Percentiles rank a stretch among this genome's conserved stretches.
These are phyloP conservation scores for Falcunculus frontatus DNA, from an alignment of 2,113 vertebrate genomes.

Conservation along the genomic window DNA sequence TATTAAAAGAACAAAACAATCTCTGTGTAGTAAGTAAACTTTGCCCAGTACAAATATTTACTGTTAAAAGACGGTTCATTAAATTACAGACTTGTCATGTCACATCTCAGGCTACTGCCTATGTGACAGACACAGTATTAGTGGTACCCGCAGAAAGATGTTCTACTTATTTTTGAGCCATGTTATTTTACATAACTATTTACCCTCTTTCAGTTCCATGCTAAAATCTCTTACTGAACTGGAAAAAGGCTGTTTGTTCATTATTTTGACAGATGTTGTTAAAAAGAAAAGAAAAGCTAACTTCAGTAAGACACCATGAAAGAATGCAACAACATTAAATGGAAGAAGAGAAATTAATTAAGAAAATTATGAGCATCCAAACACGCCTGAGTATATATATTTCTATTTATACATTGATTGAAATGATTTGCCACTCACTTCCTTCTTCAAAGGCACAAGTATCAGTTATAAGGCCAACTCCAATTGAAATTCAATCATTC, in stretches of 20 bases:
- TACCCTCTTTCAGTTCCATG: background rate
- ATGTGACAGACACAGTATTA: background rate
- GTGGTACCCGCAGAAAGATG: background rate
- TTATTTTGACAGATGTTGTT: conserved; percentile 1
- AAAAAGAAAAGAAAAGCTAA: background rate
- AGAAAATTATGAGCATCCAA: background rate
- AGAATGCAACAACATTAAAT: background rate
- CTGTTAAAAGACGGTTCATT: conserved; percentile 1
- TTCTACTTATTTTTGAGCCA: background rate
- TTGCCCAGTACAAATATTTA: conserved; percentile 32
- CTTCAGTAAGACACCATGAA: background rate
- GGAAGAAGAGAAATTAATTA: conserved; percentile 17
- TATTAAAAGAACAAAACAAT: conserved; percentile 26
- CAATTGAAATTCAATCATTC: background rate
- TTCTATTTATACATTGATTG: background rate
- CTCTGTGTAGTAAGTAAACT: background rate
- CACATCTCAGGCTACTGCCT: background rate
- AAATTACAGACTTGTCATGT: conserved; percentile 35
- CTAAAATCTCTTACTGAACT: background rate
- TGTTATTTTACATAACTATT: background rate
- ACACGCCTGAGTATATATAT: background rate
- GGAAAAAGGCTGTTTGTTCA: background rate
- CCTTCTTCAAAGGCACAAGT: background rate
- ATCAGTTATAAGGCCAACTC: background rate
- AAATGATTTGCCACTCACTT: background rate